Evolutionary conservation across 1,140 invertebrate species (phyloP), one percentile per base, ranked within the genome.

Genomic region (Drosophila paulistorum): DNA sequence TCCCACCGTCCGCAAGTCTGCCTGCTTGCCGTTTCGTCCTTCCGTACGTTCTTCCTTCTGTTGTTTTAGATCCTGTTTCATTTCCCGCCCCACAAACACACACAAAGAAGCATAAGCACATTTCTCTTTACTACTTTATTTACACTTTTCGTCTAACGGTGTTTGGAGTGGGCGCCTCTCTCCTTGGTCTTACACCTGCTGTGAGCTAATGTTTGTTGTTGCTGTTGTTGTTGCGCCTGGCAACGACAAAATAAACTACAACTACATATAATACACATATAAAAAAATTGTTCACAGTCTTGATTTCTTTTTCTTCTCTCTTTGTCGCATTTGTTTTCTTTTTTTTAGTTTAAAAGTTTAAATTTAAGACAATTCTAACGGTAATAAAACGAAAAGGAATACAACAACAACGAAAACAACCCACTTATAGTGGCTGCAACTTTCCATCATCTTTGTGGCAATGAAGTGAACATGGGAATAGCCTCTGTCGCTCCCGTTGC

Each of bases 51-150:
- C 41, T 73, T 61, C n/a, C 30, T 72, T 45, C 65, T 67, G 20
- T 35, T 72, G 55, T 45, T 72, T 51, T 30, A 48, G 23, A 87
- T 79, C 76, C 83, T 89, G 79, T 79, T 83, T 83, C 68, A 75
- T 71, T 82, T 87, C 67, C 76, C 66, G 45, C 45, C 45, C 45
- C 45, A 23, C 45, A 23, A 17, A 51, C 45, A 51, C 45, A 51
- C 45, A 30, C 30, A 30, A 5, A 30, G 30, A 30, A 30, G 30
- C 30, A 30, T 30, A 45, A 10, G 65, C 42, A 87, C 68, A 74
- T 77, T 69, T 58, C 62, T 67, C 72, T 86, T 87, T 83, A 87
- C 74, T 83, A 77, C 77, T 83, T 78, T 87, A 86, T 86, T 86
- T 87, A 86, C 83, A 87, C 76, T 76, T 73, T 78, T 66, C 58